Percentiles rank a stretch among this genome's conserved stretches.
Conservation (phyloP, 2,113 vertebrate genomes). For the Ondatra zibethicus region DNA sequence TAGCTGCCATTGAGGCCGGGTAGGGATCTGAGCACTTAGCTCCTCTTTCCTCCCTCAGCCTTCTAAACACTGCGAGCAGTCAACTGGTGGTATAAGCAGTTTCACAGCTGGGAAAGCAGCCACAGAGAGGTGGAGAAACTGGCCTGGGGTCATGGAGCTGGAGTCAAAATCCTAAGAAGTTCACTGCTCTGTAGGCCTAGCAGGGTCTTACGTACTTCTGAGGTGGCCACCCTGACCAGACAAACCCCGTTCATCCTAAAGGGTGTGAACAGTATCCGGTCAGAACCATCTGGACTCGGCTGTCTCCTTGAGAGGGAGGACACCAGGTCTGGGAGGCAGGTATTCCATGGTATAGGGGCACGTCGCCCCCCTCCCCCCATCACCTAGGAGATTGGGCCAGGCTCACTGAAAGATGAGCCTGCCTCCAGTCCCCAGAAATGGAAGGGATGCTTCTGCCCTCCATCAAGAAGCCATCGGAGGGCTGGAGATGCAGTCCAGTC, state of each 20-base stretch:
- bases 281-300: not conserved
- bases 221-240: not conserved
- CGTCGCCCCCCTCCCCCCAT: not conserved
- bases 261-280: not conserved
- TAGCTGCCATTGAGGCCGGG: not conserved
- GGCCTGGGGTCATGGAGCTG: not conserved
- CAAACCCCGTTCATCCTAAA: not conserved
- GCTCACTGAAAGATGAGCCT: not conserved
- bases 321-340: not conserved
- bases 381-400: not conserved
- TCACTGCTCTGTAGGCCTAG: not conserved
- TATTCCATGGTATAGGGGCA: not conserved
- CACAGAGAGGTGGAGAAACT: not conserved
- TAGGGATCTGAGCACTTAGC: not conserved
- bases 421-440: not conserved
- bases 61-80: too few species aligned
- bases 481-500: not conserved
- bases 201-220: not conserved
- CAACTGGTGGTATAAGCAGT: fast-evolving
- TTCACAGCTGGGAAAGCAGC: not conserved
- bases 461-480: not conserved
- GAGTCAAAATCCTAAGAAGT: not conserved
- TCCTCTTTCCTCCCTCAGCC: fast-evolving
- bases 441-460: not conserved
- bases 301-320: not conserved